Evolutionary conservation across 2,113 vertebrate genomes (phyloP), one percentile per base, ranked within the genome.

Genomic region (Glaucomys volans): DNA sequence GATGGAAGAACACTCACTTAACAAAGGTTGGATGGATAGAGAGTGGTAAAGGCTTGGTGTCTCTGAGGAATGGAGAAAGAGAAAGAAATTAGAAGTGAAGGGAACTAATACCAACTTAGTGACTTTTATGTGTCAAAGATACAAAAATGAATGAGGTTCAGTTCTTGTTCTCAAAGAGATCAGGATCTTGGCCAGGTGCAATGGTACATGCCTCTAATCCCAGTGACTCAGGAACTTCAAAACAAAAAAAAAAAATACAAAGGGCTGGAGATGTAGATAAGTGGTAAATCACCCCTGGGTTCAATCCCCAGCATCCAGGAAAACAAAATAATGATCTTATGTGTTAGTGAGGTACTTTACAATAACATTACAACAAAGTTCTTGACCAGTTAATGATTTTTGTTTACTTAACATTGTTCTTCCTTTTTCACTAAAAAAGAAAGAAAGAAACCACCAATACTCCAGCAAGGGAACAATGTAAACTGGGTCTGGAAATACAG

Each of bases 1-100:
- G 59, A 87, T 75, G 69, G 76, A 50, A 91, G 82, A 62, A 94
- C 95, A 75, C 59, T 87, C 35, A 37, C 50, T 95, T 85, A 88
- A 69, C 57, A 67, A 82, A 91, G 57, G 18, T 5, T 67, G 64
- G 76, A 28, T 12, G 42, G 52, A 82, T 28, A 87, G 62, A 59
- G 47, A 86, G 69, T 74, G 54, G 67, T 64, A 28, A 88, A 88
- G 24, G 2, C 54, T 90, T 85, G 69, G 44, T 52, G 83, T 7
- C 80, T 28, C 42, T 62, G 52, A 72, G 52, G 47, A 75, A 47
- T 8, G 22, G 42, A 79, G 77, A 76, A n/a, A 77, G 52, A 92
- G 59, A 71, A 50, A 57, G 40, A 50, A 79, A 28, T 88, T 44
- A 90, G 75, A 92, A 64, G 26, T 57, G 67, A 95, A 76, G 24